A percentile compares a stretch with the other conserved stretches of the same genome.
These are phyloP conservation scores for Onthophagus sagittarius DNA, from an alignment of 2,888 invertebrate genomes.

Conservation along the genomic window DNA sequence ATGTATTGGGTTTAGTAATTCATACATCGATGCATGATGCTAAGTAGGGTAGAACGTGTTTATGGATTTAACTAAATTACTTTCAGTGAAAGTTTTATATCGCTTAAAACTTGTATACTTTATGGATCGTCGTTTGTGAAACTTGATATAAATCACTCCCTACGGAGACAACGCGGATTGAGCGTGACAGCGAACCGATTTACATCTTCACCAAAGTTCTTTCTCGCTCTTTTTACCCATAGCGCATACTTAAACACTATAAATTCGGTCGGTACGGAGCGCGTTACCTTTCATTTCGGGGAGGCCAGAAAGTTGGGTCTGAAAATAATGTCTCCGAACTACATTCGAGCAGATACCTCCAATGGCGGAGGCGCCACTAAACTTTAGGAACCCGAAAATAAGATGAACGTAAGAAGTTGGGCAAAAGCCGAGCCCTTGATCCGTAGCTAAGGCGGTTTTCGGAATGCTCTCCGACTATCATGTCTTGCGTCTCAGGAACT, in stretches of 20 bases:
- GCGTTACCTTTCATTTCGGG: background rate
- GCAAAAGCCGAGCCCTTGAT: background rate
- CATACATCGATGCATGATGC: background rate
- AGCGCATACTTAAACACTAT: constrained; percentile 17
- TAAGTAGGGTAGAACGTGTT: background rate
- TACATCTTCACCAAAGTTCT: constrained; percentile 5
- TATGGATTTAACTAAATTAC: background rate
- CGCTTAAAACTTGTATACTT: background rate
- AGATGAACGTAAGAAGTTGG: background rate
- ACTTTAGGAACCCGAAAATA: background rate
- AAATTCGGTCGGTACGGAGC: constrained; percentile 5
- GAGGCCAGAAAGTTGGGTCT: constrained; percentile 3
- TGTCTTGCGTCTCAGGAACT: constrained; percentile 13
- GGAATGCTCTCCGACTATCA: constrained; percentile 5
- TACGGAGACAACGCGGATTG: constrained; percentile 1
- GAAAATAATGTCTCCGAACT: constrained; percentile 16
- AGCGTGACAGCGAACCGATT: constrained; percentile 10
- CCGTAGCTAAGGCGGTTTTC: background rate
- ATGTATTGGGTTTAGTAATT: background rate
- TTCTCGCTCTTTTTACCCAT: constrained; percentile 4
- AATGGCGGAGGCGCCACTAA: background rate
- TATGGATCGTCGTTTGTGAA: background rate
- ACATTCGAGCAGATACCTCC: constrained; percentile 1
- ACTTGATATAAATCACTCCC: background rate
- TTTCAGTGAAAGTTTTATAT: background rate